These are phyloP conservation scores for Hirundo rustica DNA, from an alignment of 2,797 vertebrate genomes.

Conservation along the genomic window DNA sequence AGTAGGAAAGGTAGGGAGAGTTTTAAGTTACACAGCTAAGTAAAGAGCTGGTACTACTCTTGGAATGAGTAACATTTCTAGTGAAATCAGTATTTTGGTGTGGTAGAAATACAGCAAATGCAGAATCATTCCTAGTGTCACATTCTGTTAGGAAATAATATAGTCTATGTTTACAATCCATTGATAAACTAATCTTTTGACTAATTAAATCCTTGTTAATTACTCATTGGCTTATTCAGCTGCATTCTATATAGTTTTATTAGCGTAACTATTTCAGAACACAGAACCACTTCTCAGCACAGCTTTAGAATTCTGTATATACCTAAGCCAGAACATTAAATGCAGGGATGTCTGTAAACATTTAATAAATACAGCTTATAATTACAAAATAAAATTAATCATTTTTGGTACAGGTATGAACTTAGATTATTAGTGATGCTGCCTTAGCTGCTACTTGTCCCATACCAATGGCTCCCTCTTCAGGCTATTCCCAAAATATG, in stretches of 20 bases:
- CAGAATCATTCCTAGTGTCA: not conserved
- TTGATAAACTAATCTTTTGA: not conserved
- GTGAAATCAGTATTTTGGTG: not conserved
- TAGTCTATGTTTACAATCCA: not conserved
- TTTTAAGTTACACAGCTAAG: not conserved
- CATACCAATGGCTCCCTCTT: constrained; percentile 51
- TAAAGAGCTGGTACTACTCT: not conserved
- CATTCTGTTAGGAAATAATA: not conserved
- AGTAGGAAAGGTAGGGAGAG: not conserved
- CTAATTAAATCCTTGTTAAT: not conserved
- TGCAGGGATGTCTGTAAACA: not conserved
- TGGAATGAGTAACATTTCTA: not conserved
- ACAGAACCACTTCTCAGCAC: not conserved
- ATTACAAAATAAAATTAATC: not conserved
- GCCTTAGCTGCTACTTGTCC: not conserved
- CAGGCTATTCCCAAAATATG: not conserved
- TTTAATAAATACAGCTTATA: not conserved
- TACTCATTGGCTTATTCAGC: not conserved
- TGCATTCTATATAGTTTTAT: not conserved
- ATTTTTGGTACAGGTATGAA: not conserved
- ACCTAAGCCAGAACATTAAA: not conserved
- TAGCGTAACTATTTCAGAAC: not conserved
- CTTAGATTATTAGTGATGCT: not conserved
- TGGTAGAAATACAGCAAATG: not conserved
- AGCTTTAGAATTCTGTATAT: not conserved